Evolutionary conservation across 1,140 invertebrate species (phyloP), one percentile per base, ranked within the genome.

Genomic region (Sitodiplosis mosellana): DNA sequence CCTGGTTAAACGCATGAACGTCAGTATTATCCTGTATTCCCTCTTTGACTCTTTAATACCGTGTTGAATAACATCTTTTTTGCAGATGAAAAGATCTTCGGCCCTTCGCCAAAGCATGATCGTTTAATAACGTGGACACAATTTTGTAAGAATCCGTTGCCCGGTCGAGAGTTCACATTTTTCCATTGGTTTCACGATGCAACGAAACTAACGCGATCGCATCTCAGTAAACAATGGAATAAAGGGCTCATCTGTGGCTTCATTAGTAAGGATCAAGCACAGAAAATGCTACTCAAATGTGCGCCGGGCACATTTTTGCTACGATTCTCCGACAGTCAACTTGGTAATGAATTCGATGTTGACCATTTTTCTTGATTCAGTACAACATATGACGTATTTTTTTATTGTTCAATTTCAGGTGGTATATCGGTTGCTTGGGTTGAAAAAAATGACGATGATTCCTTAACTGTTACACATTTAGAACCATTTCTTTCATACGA

Each of bases 181-280:
- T n/a, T n/a, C n/a, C n/a, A n/a, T n/a, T 94, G 89, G 89, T 93
- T 93, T 68, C 92, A 91, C 68, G 83, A 85, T 22, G 82, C 93
- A 0, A 87, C 90, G 73, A 93, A 93, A 66, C 70, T 95, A 8
- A 93, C 89, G 0, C 75, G 83, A 53, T 88, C 94, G 60, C 88
- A 93, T 64, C 63, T 94, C 21, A 69, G 83, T 47, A 77, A 76
- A 15, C 80, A 83, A 0, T 93, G 89, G 90, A 78, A 78, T 38
- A 87, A 91, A 59, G 80, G 82, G 71, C 88, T 70, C 70, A 71
- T 92, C 45, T 66, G 84, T 58, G 88, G 88, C n/a, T 94, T 95
- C 66, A 77, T 94, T 1, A 76, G 81, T 41, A 87, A 89, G 61
- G 79, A 78, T 53, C 19, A 41, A 20, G 81, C 89, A 0, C 87